phyloP scores from a whole-genome alignment of 2,797 vertebrate species.

The Gephyroberyx darwinii region DNA sequence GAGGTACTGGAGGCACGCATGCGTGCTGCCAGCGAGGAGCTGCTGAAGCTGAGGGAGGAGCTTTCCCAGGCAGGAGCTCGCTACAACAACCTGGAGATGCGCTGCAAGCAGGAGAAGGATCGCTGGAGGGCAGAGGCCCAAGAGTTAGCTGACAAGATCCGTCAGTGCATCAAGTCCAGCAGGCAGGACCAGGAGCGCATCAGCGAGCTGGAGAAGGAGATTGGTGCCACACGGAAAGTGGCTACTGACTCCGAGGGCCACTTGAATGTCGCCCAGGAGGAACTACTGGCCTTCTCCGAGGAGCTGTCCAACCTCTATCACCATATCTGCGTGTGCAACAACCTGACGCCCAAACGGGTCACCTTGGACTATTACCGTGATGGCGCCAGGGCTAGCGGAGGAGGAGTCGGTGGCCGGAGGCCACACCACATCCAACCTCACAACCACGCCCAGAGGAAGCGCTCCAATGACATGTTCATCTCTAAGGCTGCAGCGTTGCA shows the following conservation, averaged over 20 bases:
- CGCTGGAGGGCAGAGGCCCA: conserved; percentile 82
- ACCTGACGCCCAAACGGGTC: conserved; percentile 86
- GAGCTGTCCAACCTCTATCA: conserved; percentile 89
- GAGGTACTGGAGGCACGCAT: conserved; percentile 81
- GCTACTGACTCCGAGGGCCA: conserved; percentile 85
- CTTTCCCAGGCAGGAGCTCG: conserved; percentile 78
- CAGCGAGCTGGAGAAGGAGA: conserved; percentile 84
- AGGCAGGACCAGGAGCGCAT: conserved; percentile 85
- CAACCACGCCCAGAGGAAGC: conserved; percentile 72
- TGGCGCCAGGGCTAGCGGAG: conserved; percentile 65
- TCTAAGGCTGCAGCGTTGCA: conserved; percentile 77
- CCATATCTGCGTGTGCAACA: conserved; percentile 87
- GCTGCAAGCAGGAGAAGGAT: conserved; percentile 82
- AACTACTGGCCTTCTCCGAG: conserved; percentile 87
- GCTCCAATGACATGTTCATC: conserved; percentile 78
- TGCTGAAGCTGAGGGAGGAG: conserved; percentile 78
- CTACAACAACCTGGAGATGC: conserved; percentile 78
- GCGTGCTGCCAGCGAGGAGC: conserved; percentile 78
- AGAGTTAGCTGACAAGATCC: conserved; percentile 84
- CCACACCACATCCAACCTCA: conserved; percentile 63
- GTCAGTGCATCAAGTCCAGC: conserved; percentile 82
- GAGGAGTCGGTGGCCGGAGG: conserved; percentile 52
- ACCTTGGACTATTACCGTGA: conserved; percentile 87
- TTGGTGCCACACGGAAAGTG: conserved; percentile 81
- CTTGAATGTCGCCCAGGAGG: conserved; percentile 85